Conservation (phyloP, 2,113 vertebrate genomes). For the Riparia riparia region DNA sequence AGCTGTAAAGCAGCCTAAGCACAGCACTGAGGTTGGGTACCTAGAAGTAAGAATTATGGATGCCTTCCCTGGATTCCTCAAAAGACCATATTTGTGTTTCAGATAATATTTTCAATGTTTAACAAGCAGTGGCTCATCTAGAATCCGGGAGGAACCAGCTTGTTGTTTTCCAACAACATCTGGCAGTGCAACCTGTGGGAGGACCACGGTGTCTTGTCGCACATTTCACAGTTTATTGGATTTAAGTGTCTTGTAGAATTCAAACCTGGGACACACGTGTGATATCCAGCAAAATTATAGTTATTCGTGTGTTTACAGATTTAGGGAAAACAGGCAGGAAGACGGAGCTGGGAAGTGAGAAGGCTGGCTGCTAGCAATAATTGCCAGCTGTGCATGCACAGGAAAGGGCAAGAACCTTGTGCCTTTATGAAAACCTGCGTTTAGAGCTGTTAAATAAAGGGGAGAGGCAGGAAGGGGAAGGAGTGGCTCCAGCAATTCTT, state of each 20-base stretch:
- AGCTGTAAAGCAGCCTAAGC: background rate
- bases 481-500: constrained; percentile 51
- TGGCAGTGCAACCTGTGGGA: background rate
- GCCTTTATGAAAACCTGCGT: constrained; percentile 1
- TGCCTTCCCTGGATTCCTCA: background rate
- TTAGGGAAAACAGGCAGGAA: background rate
- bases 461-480: constrained; percentile 45
- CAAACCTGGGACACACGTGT: background rate
- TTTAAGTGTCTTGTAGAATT: background rate
- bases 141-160: background rate
- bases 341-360: background rate
- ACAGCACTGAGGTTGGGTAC: background rate
- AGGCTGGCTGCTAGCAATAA: background rate
- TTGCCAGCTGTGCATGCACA: background rate
- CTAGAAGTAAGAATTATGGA: background rate
- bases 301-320: background rate
- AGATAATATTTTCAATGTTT: background rate
- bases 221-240: background rate
- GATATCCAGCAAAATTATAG: background rate
- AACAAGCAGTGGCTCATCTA: background rate
- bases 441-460: constrained; percentile 35
- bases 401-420: constrained; percentile 10
- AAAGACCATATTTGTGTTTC: background rate
- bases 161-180: background rate
- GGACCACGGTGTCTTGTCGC: fast-evolving